Evolutionary conservation across 1,140 invertebrate species (phyloP).

Genomic region (Drosophila nikananu): DNA sequence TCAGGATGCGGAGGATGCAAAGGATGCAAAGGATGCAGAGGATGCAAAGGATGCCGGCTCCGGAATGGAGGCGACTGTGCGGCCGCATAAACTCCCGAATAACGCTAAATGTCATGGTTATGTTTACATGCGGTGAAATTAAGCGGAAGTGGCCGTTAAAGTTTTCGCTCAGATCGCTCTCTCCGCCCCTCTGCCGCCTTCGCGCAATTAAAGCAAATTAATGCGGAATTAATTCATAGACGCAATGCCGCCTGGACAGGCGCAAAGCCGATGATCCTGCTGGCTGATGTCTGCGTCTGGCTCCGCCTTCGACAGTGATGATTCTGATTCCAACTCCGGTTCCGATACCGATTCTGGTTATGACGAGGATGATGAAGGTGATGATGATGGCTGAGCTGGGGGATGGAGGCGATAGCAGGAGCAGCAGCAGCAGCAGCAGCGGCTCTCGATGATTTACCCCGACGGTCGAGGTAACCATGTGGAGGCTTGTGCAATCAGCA

Average conservation of each 20-base stretch:
- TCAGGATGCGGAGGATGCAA: conserved; percentile 7
- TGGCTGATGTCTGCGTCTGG: conserved; percentile 14
- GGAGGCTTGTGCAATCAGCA: conserved; percentile 66
- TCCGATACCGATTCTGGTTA: conserved; percentile 7
- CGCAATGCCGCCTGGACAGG: neutral
- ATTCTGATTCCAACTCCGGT: neutral
- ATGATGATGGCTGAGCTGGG: conserved; percentile 9
- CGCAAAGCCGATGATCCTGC: conserved; percentile 9
- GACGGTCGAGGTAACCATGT: conserved; percentile 39
- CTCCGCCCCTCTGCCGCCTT: conserved; percentile 1
- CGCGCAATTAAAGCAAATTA: conserved; percentile 76
- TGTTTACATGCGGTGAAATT: conserved; percentile 79
- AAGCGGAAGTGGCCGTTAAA: conserved; percentile 72
- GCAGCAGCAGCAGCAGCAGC: neutral
- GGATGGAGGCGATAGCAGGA: neutral
- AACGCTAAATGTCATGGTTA: conserved; percentile 81
- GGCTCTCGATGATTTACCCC: conserved; percentile 3
- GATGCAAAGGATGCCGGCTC: conserved; percentile 6
- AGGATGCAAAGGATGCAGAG: neutral
- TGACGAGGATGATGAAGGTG: conserved; percentile 14
- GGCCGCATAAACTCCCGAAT: conserved; percentile 64
- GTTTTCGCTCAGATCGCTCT: conserved; percentile 33
- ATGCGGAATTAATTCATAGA: conserved; percentile 66
- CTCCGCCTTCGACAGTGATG: neutral
- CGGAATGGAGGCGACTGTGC: conserved; percentile 9